A percentile compares a stretch with the other conserved stretches of the same genome.
phyloP scores from a whole-genome alignment of 2,888 invertebrate genomes.

The Drosophila paracracens region DNA sequence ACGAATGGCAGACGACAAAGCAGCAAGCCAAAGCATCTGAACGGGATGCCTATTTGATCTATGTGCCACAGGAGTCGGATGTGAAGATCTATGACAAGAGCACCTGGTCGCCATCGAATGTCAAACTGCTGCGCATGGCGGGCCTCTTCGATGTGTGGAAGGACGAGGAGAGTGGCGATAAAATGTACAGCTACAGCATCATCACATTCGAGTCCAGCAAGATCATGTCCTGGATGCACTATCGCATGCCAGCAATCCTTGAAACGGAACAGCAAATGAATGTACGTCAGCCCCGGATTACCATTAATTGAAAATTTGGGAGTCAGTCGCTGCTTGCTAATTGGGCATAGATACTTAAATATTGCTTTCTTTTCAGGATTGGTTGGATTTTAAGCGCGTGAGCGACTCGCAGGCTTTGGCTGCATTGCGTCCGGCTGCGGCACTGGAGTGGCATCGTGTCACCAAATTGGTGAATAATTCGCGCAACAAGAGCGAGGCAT shows the following conservation, averaged over 20 bases:
- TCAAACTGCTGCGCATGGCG: slow-evolving; percentile 90
- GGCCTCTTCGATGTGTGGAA: slow-evolving; percentile 91
- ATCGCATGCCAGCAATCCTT: slow-evolving; percentile 92
- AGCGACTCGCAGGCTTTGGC: slow-evolving; percentile 86
- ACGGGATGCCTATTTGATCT: slow-evolving; percentile 91
- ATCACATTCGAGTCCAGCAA: slow-evolving; percentile 91
- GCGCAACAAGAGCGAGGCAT: slow-evolving; percentile 88
- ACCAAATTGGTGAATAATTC: slow-evolving; percentile 90
- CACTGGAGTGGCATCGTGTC: slow-evolving; percentile 89
- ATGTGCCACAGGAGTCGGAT: slow-evolving; percentile 87
- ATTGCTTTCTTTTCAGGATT: slow-evolving; percentile 86
- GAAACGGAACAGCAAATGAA: slow-evolving; percentile 88
- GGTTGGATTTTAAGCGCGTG: slow-evolving; percentile 88
- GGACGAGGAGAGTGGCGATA: slow-evolving; percentile 86
- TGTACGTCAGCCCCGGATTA: slow-evolving; percentile 83
- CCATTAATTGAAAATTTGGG: background rate
- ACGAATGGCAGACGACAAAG: slow-evolving; percentile 92
- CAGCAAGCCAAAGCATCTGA: slow-evolving; percentile 87
- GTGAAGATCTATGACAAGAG: slow-evolving; percentile 86
- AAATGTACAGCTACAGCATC: slow-evolving; percentile 90
- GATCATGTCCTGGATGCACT: slow-evolving; percentile 90
- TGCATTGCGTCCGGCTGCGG: slow-evolving; percentile 85
- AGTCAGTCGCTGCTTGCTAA: background rate
- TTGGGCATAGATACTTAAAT: background rate
- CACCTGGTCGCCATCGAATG: slow-evolving; percentile 86